Conservation (phyloP, 1,140 invertebrate species). For the Glossosoma conforme region DNA sequence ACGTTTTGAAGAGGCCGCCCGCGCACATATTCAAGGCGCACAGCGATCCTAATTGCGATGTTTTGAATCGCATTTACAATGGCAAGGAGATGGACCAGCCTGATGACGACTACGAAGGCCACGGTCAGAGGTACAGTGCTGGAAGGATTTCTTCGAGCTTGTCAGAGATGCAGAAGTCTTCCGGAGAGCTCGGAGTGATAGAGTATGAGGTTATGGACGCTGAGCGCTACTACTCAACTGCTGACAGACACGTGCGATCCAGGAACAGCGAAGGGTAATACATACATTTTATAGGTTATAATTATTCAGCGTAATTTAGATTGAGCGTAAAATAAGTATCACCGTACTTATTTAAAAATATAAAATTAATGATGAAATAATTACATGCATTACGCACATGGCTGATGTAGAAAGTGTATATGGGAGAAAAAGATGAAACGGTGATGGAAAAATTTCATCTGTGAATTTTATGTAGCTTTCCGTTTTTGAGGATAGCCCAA, state of each 20-base stretch:
- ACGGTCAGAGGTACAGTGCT: too few species aligned
- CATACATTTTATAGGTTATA: neutral
- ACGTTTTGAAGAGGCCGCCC: conserved; percentile 20
- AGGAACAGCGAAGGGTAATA: conserved; percentile 20
- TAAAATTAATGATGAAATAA: too few species aligned
- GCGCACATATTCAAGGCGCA: conserved; percentile 17
- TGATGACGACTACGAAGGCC: neutral
- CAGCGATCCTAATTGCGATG: conserved; percentile 28
- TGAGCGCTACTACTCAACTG: too few species aligned
- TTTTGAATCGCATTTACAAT: conserved; percentile 6
- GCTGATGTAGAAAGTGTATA: too few species aligned
- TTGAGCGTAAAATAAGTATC: too few species aligned
- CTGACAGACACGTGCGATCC: conserved; percentile 9
- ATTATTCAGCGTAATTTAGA: neutral
- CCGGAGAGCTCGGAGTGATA: conserved; percentile 8
- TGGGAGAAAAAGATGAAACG: too few species aligned
- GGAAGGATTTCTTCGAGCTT: conserved; percentile 25
- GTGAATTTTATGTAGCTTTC: too few species aligned
- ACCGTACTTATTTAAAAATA: too few species aligned
- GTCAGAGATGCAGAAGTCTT: conserved; percentile 23
- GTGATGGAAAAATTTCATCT: too few species aligned
- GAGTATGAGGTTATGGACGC: conserved; percentile 12
- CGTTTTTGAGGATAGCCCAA: too few species aligned
- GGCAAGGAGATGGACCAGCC: neutral
- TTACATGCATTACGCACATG: too few species aligned